Percentiles rank a stretch among this genome's conserved stretches.
Conservation (phyloP, 2,113 vertebrate species). For the Gymnocephalus cernua region DNA sequence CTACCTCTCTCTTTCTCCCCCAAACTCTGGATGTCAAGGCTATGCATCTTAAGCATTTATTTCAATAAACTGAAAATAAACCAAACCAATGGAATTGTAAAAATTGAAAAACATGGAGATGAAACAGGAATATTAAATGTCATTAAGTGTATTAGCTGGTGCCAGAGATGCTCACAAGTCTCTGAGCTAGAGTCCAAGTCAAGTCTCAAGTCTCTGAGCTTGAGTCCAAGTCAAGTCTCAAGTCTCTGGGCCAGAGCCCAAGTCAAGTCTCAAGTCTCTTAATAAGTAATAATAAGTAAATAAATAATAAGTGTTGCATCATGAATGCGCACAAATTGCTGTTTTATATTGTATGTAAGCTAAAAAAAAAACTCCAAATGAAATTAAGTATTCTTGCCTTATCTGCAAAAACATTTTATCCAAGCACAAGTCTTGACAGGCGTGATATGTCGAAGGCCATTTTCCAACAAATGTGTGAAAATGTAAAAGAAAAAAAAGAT, state of each 20-base stretch:
- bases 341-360: not conserved
- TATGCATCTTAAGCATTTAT: not conserved
- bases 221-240: too few relatives aligned
- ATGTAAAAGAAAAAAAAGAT: not conserved
- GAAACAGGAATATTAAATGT: slow-evolving; percentile 6
- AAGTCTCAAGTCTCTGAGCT: too few relatives aligned
- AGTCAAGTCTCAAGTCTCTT: too few relatives aligned
- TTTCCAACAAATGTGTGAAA: not conserved
- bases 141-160: not conserved
- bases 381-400: not conserved
- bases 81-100: not conserved
- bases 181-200: too few relatives aligned
- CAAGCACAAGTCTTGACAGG: not conserved
- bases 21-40: slow-evolving; percentile 3
- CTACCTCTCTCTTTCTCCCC: not conserved
- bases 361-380: not conserved
- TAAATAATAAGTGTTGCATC: too few relatives aligned
- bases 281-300: too few relatives aligned
- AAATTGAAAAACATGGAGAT: not conserved
- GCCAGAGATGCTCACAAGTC: too few relatives aligned
- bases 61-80: slow-evolving; percentile 5
- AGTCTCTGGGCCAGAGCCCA: too few relatives aligned
- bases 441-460: not conserved
- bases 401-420: not conserved
- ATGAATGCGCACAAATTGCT: too few relatives aligned